Base-by-base conservation (phyloP, 2,888 invertebrate species). In the Hirtodrosophila histrioides region DNA sequence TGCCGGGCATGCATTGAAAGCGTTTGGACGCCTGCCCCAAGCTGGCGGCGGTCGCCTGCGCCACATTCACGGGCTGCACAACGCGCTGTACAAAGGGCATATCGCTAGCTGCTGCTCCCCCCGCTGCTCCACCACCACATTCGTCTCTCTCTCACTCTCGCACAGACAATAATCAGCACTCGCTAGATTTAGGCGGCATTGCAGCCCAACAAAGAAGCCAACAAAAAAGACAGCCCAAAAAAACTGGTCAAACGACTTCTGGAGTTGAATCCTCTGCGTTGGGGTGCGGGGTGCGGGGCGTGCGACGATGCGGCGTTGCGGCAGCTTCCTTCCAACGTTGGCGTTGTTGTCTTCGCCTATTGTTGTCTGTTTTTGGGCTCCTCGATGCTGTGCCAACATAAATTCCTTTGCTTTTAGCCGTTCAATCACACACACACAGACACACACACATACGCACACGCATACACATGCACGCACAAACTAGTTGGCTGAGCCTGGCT, bases 1-100 rank as follows among this genome's bases (percentile, higher is more conserved):
- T 88, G 66, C 88, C 86, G 57, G 89, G 86, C 65, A 78, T 65
- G 65, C 90, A 87, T 40, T 87, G 83, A 61, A 90, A 90, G 49
- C 88, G 80, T 6, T 60, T 75, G 23, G 73, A 51, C 45, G 78
- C 74, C 60, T 79, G 77, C 43, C 78, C 84, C 69, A 80, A 68
- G 44, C 78, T 86, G 54, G 86, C 78, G 55, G 88, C 79, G 29
- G 88, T 85, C 46, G 84, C 89, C 76, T 95, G 94, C 89, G 96
- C 95, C 91, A 97, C 92, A 93, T 93, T 94, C 90, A 94, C 95
- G 86, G 97, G 97, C 91, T 96, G 95, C 91, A 97, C 94, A 88
- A 95, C 94, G 88, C 97, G 95, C 91, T 96, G 95, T 91, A 96
- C 95, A 93, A 97, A 97, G 92, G 97, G 97, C 97, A 97, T 97